Base-by-base conservation (phyloP, 2,888 invertebrate species). In the Lochmaea crataegi region DNA sequence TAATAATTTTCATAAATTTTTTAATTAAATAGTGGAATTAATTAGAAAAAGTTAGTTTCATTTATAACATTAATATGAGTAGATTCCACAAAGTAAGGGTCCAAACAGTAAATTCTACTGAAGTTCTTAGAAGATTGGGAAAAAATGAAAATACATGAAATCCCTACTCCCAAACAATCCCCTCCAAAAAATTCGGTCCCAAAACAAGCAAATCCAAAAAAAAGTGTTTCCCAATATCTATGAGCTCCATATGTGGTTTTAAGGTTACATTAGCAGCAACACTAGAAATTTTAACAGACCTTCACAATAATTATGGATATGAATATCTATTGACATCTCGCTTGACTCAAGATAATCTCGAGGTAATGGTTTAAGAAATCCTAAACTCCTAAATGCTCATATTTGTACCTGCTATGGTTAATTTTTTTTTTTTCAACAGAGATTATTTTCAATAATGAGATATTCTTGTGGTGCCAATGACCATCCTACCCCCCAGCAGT, bases 391-490 rank as follows among this genome's bases (percentile, higher is more conserved):
- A 22, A 22, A 11, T 22, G 11, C 26, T 32, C 26, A 32, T 32
- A 18, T 58, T 14, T 26, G 26, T 58, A 32, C 12, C 12, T 58
- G 16, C 2, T 58, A 58, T 14, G 26, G 26, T 32, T 32, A 32
- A 32, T 32, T 3, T 32, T 32, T 18, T 58, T 22, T 65, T 48
- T 32, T 32, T 32, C 26, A 32, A 18, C 16, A 67, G 38, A n/a
- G 45, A 53, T 41, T 56, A 10, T 67, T 67, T 57, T 11, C 32
- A 16, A 57, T 67, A 7, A 38, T 57, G 41, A 56, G 56, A 57
- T 41, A 16, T 67, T 14, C 2, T 16, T 56, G 67, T 42, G 67
- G 57, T 6, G 53, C 67, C 22, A 67, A 67, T 57, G 67, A 67
- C 2, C 56, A 66, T 41, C 51, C 66, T 22, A 32, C 26, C 26